Evolutionary conservation across 2,797 vertebrate species (phyloP).

Genomic region (Hydrolagus colliei): DNA sequence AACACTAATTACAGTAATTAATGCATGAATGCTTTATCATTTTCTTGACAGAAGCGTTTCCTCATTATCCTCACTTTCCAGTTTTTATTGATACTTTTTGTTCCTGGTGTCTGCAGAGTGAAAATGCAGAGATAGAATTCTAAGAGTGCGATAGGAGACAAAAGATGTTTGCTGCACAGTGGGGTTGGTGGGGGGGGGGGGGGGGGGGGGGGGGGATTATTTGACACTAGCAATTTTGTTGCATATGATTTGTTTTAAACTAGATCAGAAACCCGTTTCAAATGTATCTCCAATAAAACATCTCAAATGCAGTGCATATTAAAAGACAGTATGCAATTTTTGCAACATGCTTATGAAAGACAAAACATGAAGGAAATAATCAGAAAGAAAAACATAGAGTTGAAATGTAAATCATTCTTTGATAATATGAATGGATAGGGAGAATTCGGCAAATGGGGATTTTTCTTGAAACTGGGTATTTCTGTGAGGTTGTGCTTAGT

Average conservation of each 20-base stretch:
- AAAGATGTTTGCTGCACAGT: background rate
- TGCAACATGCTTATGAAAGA: background rate
- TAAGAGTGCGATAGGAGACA: slow-evolving; percentile 10
- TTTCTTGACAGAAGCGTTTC: slow-evolving; percentile 28
- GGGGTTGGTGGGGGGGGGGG: background rate
- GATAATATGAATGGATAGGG: background rate
- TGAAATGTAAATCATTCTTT: background rate
- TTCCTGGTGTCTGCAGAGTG: background rate
- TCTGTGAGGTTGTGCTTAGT: background rate
- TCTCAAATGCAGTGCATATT: background rate
- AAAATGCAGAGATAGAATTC: slow-evolving; percentile 19
- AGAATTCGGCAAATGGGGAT: background rate
- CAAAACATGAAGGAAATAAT: background rate
- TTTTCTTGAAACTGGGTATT: background rate
- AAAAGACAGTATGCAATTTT: background rate
- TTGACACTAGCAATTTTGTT: slow-evolving; percentile 8
- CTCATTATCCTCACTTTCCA: slow-evolving; percentile 27
- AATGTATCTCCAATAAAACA: background rate
- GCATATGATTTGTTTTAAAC: slow-evolving; percentile 13
- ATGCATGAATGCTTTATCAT: slow-evolving; percentile 31
- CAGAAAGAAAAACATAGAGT: background rate
- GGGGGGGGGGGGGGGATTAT: background rate
- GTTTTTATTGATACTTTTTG: slow-evolving; percentile 30
- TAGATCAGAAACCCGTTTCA: background rate
- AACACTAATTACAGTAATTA: slow-evolving; percentile 31